Percentiles rank a stretch among this genome's conserved stretches.
These are phyloP conservation scores for Plestiodon gilberti DNA, from an alignment of 2,113 vertebrate species.

Conservation along the genomic window DNA sequence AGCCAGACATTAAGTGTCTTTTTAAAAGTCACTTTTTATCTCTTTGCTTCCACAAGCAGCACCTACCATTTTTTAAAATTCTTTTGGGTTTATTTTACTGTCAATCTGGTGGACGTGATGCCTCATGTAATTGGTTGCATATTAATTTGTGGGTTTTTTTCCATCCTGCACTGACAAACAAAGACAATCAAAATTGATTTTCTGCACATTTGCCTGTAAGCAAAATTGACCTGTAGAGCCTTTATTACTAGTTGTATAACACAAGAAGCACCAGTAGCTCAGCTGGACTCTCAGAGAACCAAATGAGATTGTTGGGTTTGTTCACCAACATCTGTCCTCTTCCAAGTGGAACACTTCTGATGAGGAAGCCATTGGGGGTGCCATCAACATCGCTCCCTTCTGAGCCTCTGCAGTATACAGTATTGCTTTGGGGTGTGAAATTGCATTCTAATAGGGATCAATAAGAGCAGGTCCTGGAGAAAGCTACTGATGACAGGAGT, in stretches of 20 bases:
- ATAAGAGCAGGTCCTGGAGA: not conserved
- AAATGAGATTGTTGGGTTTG: not conserved
- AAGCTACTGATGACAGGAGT: slow-evolving; percentile 17
- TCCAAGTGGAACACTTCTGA: not conserved
- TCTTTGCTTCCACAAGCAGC: too few relatives aligned
- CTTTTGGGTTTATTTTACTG: not conserved
- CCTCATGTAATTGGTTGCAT: not conserved
- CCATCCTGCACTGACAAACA: not conserved
- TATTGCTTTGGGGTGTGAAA: slow-evolving; percentile 3
- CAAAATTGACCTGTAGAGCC: not conserved
- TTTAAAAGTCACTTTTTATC: too few relatives aligned
- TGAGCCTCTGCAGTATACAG: too few relatives aligned
- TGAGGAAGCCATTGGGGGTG: not conserved
- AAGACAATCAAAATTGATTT: not conserved
- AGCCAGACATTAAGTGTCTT: too few relatives aligned
- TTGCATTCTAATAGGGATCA: slow-evolving; percentile 23
- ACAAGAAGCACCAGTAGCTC: not conserved
- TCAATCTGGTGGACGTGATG: not conserved
- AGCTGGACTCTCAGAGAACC: not conserved
- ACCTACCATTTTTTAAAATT: too few relatives aligned
- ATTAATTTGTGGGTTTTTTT: not conserved
- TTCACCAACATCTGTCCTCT: not conserved
- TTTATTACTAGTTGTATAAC: not conserved
- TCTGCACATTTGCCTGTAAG: not conserved
- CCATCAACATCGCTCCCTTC: not conserved